Evolutionary conservation across 2,888 invertebrate species (phyloP).

Genomic region (Sialis lutaria): DNA sequence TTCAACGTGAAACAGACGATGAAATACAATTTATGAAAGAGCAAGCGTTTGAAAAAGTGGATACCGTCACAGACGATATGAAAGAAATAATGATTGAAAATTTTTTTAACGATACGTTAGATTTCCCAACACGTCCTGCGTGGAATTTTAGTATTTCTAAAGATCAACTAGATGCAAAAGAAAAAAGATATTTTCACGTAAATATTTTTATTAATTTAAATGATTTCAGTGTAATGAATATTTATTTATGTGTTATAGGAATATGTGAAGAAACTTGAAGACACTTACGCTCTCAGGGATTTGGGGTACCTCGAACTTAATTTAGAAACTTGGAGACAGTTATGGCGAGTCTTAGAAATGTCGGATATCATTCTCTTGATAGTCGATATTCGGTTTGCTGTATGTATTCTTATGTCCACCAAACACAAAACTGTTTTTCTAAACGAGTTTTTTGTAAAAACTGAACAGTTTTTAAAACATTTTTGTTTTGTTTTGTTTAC

Average conservation of each 20-base stretch:
- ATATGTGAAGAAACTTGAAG: constrained; percentile 51
- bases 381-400: constrained; percentile 73
- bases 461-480: no score
- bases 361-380: constrained; percentile 78
- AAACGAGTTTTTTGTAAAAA: no score
- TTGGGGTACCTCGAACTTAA: constrained; percentile 85
- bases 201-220: constrained; percentile 10
- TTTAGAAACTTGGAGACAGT: constrained; percentile 88
- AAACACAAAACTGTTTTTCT: no score
- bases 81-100: constrained; percentile 50
- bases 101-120: constrained; percentile 48
- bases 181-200: constrained; percentile 69
- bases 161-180: constrained; percentile 55
- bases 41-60: constrained; percentile 38
- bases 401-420: constrained; percentile 31
- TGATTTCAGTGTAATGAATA: no score
- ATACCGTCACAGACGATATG: constrained; percentile 35
- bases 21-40: constrained; percentile 54
- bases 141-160: constrained; percentile 68
- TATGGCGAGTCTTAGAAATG: constrained; percentile 92
- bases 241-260: constrained; percentile 33
- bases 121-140: constrained; percentile 69
- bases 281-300: constrained; percentile 38
- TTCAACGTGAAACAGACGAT: constrained; percentile 60
- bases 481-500: no score